These are phyloP conservation scores for Zoroaster sp. DNA, from an alignment of 53 echinoderm and acorn worm genomes.

Conservation along the genomic window DNA sequence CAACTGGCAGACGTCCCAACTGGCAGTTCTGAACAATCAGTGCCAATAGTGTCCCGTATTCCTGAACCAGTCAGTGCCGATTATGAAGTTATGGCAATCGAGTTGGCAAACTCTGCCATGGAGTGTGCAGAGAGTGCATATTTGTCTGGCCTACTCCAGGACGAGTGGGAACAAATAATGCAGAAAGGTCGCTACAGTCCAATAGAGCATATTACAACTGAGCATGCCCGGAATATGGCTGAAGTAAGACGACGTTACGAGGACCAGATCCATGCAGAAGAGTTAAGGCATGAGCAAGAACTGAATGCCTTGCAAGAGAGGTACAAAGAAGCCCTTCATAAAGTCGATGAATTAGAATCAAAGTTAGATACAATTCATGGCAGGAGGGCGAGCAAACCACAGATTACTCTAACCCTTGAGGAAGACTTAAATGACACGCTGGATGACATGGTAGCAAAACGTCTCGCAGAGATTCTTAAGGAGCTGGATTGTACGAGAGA, in stretches of 20 bases:
- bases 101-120: slow-evolving; percentile 38
- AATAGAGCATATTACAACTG: slow-evolving; percentile 67
- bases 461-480: slow-evolving; percentile 20
- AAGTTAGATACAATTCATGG: background rate
- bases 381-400: slow-evolving; percentile 22
- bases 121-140: slow-evolving; percentile 49
- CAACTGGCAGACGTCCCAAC: slow-evolving; percentile 1
- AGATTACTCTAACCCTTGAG: slow-evolving; percentile 39
- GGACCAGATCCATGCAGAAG: slow-evolving; percentile 61
- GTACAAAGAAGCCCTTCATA: slow-evolving; percentile 17
- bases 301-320: slow-evolving; percentile 54
- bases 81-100: slow-evolving; percentile 34
- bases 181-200: slow-evolving; percentile 47
- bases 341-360: slow-evolving; percentile 31
- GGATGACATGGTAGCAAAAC: slow-evolving; percentile 43
- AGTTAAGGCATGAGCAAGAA: slow-evolving; percentile 65
- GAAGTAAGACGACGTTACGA: slow-evolving; percentile 71
- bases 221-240: slow-evolving; percentile 74
- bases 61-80: slow-evolving; percentile 32
- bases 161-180: slow-evolving; percentile 56
- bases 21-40: background rate
- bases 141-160: slow-evolving; percentile 35
- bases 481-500: slow-evolving; percentile 36
- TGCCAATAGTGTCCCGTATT: background rate
- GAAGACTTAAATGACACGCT: slow-evolving; percentile 53